Conservation (phyloP, 1,140 invertebrate species). For the Bombus sibiricus region DNA sequence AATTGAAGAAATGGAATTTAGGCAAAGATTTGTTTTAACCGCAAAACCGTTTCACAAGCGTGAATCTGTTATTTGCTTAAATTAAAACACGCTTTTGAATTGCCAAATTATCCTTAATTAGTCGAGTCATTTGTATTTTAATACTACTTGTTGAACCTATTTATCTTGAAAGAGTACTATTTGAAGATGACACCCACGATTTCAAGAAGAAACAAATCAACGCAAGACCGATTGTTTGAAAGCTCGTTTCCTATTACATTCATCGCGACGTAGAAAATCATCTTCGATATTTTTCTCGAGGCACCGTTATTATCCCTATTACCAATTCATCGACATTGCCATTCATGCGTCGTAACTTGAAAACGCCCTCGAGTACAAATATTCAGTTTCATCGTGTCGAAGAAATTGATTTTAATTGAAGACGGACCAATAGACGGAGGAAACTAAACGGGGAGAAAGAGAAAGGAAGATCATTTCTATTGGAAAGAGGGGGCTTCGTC, state of each 20-base stretch:
- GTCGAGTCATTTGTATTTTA: too few relatives aligned
- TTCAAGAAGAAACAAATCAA: neutral
- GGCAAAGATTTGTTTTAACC: too few relatives aligned
- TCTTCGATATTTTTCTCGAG: neutral
- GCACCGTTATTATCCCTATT: neutral
- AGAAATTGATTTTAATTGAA: conserved; percentile 41
- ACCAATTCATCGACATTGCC: neutral
- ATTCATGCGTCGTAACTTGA: too few relatives aligned
- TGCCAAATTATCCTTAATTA: too few relatives aligned
- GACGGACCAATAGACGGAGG: neutral
- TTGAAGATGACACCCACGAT: neutral
- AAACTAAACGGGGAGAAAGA: neutral
- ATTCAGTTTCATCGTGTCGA: neutral
- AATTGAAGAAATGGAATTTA: neutral
- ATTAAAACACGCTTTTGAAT: too few relatives aligned
- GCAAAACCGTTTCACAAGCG: too few relatives aligned
- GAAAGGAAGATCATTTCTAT: conserved; percentile 3
- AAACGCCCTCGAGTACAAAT: neutral
- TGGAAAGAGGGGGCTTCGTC: conserved; percentile 1
- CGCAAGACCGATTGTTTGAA: neutral
- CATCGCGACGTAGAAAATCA: neutral
- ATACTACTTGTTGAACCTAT: too few relatives aligned
- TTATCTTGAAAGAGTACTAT: too few relatives aligned
- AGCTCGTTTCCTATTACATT: neutral
- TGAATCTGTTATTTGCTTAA: too few relatives aligned